Conservation (phyloP, 2,888 invertebrate genomes). For the Augiades crinisus region DNA sequence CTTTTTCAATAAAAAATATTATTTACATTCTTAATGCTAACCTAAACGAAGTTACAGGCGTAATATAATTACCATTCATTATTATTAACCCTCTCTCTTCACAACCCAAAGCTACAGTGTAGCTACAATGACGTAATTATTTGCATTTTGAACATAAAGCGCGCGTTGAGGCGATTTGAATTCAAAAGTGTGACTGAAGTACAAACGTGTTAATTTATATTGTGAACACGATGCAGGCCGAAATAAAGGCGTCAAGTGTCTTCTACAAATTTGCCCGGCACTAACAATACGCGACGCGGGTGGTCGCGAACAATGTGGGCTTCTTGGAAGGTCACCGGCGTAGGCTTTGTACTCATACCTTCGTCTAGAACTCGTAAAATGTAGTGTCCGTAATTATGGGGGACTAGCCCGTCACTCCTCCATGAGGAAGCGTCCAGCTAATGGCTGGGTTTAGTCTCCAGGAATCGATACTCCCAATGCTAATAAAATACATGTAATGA, state of each 20-base stretch:
- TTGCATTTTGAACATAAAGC: conserved; percentile 26
- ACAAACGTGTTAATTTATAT: conserved; percentile 39
- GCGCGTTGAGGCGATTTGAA: conserved; percentile 9
- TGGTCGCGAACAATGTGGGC: conserved; percentile 60
- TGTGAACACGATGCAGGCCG: conserved; percentile 32
- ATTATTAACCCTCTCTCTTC: not conserved
- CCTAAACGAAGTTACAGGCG: no score
- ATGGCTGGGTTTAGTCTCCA: conserved; percentile 32
- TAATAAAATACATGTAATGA: not conserved
- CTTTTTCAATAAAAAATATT: no score
- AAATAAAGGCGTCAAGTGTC: conserved; percentile 43
- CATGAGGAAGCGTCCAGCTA: conserved; percentile 45
- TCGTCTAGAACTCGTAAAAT: conserved; percentile 62
- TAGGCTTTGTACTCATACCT: conserved; percentile 50
- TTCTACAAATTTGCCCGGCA: conserved; percentile 49
- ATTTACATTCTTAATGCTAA: no score
- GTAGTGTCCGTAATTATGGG: conserved; percentile 58
- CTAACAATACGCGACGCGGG: conserved; percentile 64
- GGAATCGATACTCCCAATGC: not conserved
- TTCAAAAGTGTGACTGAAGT: conserved; percentile 18
- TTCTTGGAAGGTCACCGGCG: conserved; percentile 71
- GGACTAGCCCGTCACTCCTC: conserved; percentile 40
- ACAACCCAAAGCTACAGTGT: not conserved
- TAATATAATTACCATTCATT: not conserved
- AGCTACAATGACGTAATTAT: conserved; percentile 14